Evolutionary conservation across 2,113 vertebrate species (phyloP).

Genomic region (Zootoca vivipara): DNA sequence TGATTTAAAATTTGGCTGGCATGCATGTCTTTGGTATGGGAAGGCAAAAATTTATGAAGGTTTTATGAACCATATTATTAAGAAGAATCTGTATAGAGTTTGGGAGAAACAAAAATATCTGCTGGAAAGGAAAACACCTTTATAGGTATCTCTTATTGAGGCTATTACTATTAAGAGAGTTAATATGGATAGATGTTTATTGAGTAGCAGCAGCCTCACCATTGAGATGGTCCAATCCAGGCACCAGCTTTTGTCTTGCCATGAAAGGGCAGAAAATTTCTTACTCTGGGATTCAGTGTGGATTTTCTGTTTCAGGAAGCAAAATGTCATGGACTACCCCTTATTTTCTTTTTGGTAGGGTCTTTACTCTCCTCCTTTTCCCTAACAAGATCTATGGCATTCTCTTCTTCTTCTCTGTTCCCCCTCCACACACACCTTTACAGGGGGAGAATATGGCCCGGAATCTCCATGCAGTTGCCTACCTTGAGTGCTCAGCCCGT

Average conservation of each 20-base stretch:
- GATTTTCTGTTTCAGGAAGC: neutral
- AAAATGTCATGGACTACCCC: neutral
- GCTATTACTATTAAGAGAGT: no score
- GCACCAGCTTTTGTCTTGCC: neutral
- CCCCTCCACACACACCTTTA: fast-evolving
- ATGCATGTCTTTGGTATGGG: no score
- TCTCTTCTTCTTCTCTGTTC: neutral
- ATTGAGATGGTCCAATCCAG: neutral
- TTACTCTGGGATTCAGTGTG: neutral
- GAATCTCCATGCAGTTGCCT: slow-evolving; percentile 62
- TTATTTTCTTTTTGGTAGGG: neutral
- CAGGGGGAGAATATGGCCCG: slow-evolving; percentile 75
- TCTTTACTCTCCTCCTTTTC: neutral
- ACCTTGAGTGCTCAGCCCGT: slow-evolving; percentile 76
- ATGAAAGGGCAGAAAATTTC: neutral
- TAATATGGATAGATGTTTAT: no score
- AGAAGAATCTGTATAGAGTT: no score
- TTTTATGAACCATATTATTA: no score
- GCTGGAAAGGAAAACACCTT: no score
- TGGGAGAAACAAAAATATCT: no score
- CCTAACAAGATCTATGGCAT: neutral
- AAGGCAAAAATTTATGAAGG: no score
- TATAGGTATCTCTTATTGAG: no score
- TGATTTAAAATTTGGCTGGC: no score
- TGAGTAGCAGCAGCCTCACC: neutral